Evolutionary conservation across 2,888 invertebrate genomes (phyloP), one percentile per base, ranked within the genome.

Genomic region (Eudasyphora cyanicolor): DNA sequence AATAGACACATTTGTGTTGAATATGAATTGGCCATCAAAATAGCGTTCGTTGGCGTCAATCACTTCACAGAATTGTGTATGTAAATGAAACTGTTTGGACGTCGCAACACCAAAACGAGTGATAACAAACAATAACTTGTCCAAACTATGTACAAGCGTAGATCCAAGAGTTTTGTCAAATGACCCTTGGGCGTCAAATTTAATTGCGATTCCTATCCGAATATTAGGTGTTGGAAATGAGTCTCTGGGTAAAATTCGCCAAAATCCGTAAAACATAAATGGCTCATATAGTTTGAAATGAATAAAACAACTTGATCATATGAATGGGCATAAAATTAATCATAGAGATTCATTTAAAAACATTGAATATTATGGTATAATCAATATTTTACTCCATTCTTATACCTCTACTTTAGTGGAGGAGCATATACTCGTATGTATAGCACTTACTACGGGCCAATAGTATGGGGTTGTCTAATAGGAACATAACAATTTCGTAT

Each of bases 31-130:
- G 27, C 57, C 57, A 14, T 19, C 57, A 57, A 14, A 27, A 54
- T 8, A 19, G 24, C 57, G 12, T 12, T 7, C 57, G 38, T n/a
- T n/a, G n/a, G n/a, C n/a, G n/a, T n/a, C n/a, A n/a, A n/a, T n/a
- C n/a, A n/a, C n/a, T n/a, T n/a, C n/a, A 57, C 27, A 57, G 38
- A 57, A n/a, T n/a, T n/a, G 42, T 42, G 42, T 42, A 42, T 67
- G 42, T 21, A 67, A 67, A 67, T 67, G 64, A 35, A 17, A 64
- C 21, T 7, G 21, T 32, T 42, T 67, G n/a, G 67, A 29, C 67
- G 4, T 1, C 29, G 6, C 38, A 42, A 21, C 35, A 38, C 17
- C 38, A 17, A 21, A 64, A 64, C n/a, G 14, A 38, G 4, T 42
- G 38, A 38, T 42, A 67, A 14, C 67, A 24, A 24, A 42, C 27